phyloP scores from a whole-genome alignment of 2,113 vertebrate genomes.

The Nothobranchius furzeri region DNA sequence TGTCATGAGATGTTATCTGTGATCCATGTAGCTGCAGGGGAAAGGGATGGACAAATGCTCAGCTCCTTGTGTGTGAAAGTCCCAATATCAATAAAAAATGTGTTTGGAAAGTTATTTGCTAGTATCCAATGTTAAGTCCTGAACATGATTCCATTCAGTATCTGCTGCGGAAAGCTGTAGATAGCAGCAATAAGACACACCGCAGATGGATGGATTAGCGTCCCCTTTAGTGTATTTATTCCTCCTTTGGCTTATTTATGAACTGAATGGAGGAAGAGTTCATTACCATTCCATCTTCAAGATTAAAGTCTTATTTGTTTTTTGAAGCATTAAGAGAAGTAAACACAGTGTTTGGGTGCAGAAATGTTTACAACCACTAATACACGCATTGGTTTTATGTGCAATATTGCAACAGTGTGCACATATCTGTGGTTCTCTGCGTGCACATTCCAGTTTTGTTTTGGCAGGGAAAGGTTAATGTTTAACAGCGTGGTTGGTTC shows the following conservation, averaged over 20 bases:
- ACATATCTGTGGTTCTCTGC: constrained; percentile 9
- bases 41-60: constrained; percentile 14
- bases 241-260: constrained; percentile 21
- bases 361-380: neutral
- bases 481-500: constrained; percentile 71
- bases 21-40: constrained; percentile 29
- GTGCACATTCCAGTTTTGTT: constrained; percentile 32
- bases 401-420: constrained; percentile 2
- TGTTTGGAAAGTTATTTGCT: neutral
- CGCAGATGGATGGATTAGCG: too few species aligned
- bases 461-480: constrained; percentile 73
- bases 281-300: constrained; percentile 38
- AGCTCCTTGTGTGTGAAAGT: constrained; percentile 34
- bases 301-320: constrained; percentile 16
- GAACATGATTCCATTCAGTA: too few species aligned
- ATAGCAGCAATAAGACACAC: too few species aligned
- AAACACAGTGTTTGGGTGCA: constrained; percentile 3
- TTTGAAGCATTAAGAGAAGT: constrained; percentile 30
- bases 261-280: constrained; percentile 22
- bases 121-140: too few species aligned
- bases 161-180: too few species aligned
- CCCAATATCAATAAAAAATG: constrained; percentile 5
- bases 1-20: constrained; percentile 46
- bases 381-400: neutral
- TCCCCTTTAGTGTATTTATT: neutral